Percentiles rank a stretch among this genome's conserved stretches.
Conservation (phyloP, 2,888 invertebrate species). For the Hetaerina titia region DNA sequence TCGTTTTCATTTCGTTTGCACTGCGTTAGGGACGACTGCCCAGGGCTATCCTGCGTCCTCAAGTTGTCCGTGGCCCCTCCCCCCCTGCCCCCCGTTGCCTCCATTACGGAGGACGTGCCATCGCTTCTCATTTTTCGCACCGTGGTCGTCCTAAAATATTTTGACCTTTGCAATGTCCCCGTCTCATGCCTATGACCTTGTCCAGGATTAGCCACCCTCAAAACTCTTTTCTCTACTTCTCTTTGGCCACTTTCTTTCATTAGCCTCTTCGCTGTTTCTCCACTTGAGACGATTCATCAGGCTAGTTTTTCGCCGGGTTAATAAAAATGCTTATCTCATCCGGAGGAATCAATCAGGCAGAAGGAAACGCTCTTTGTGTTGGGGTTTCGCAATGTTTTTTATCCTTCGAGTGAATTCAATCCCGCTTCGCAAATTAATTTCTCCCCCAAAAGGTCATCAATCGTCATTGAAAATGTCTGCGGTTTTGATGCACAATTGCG, state of each 20-base stretch:
- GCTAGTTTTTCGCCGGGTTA: neutral
- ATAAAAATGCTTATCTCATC: neutral
- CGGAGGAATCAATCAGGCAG: neutral
- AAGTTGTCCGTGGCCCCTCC: neutral
- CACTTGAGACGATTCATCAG: neutral
- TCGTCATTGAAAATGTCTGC: no score
- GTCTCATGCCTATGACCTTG: neutral
- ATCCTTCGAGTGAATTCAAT: no score
- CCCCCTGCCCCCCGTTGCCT: neutral
- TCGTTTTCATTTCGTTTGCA: no score
- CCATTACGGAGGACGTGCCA: neutral
- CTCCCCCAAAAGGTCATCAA: no score
- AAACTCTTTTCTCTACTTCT: no score
- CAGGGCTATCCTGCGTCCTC: neutral
- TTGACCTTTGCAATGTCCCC: neutral
- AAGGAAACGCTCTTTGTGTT: no score
- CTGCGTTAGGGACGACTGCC: no score
- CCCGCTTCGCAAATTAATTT: no score
- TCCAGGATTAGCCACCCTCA: neutral
- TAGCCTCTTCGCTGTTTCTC: no score
- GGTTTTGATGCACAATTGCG: no score
- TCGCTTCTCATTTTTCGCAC: neutral
- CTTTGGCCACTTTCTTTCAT: no score
- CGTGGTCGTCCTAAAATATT: neutral
- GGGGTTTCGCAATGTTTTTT: no score